Base-by-base conservation (phyloP, 2,888 invertebrate genomes). In the Agrochola circellaris region DNA sequence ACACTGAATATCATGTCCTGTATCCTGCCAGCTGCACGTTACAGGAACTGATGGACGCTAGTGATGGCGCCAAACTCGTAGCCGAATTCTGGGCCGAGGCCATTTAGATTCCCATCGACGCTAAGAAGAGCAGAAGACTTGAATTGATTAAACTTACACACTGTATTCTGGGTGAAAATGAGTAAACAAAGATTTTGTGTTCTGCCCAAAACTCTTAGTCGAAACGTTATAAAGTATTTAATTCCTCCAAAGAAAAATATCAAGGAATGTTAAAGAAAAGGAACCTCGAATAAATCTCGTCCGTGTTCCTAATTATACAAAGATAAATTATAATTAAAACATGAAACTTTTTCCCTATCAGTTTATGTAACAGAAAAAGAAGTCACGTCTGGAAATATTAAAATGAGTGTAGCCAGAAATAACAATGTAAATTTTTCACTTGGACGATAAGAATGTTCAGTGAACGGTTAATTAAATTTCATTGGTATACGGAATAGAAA, bases 381-480 rank as follows among this genome's bases (percentile, higher is more conserved):
- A 81, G 85, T 84, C 66, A 64, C 62, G 67, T 75, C 73, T 70
- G 60, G 26, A 70, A 66, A 77, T 77, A 66, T 71, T 73, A 71
- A 61, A 77, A 83, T 76, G 66, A 66, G 83, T 78, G 77, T 61
- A 45, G 77, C 67, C 67, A 70, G 72, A 72, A 77, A 76, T 78
- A 77, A 68, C 58, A 77, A 66, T 61, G 71, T 73, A 70, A 71
- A 76, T 75, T 73, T 77, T 83, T 87, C 83, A 80, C 76, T 85
- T 76, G n/a, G 13, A 64, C 76, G 85, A 83, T 84, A 86, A 84
- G 77, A 75, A 78, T 71, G 74, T 84, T 80, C 84, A 75, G 64
- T 64, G 75, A 86, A 83, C 71, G 80, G 82, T 81, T 89, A 84
- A 88, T 88, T 87, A 82, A 88, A 88, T 88, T 87, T 79, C 80